phyloP scores from a whole-genome alignment of 2,888 invertebrate genomes.

The Drosophila tripunctata region DNA sequence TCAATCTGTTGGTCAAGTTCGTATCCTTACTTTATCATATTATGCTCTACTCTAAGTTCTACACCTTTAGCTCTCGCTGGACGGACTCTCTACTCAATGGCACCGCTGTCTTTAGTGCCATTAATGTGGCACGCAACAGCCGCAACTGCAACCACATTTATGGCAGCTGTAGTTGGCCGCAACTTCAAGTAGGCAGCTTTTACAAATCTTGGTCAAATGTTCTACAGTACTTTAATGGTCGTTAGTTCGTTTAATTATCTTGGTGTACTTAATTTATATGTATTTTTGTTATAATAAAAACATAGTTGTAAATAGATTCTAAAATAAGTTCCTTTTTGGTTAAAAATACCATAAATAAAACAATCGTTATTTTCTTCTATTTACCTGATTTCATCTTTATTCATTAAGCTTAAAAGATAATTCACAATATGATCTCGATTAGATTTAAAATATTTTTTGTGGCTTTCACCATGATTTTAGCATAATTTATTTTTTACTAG shows the following conservation, averaged over 20 bases:
- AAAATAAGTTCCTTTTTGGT: background rate
- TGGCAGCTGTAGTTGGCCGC: constrained; percentile 84
- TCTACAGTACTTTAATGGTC: constrained; percentile 38
- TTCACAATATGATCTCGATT: too few relatives aligned
- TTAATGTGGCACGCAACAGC: constrained; percentile 84
- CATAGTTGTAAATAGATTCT: background rate
- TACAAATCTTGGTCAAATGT: constrained; percentile 41
- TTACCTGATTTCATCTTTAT: too few relatives aligned
- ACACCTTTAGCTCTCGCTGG: constrained; percentile 78
- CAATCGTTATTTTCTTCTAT: too few relatives aligned
- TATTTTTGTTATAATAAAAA: constrained; percentile 7
- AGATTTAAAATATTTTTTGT: too few relatives aligned
- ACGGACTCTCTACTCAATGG: constrained; percentile 84
- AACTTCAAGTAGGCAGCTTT: constrained; percentile 16
- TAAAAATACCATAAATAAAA: background rate
- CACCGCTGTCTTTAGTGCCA: constrained; percentile 86
- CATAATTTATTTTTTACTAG: too few relatives aligned
- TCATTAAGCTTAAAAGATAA: too few relatives aligned
- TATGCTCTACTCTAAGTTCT: background rate
- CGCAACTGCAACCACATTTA: constrained; percentile 84
- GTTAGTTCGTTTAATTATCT: background rate
- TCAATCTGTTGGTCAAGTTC: constrained; percentile 85
- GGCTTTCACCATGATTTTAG: too few relatives aligned
- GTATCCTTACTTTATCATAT: constrained; percentile 4
- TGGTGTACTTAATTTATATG: constrained; percentile 31